phyloP scores from a whole-genome alignment of 23 tunicate genomes.

The Phallusia fumigata region DNA sequence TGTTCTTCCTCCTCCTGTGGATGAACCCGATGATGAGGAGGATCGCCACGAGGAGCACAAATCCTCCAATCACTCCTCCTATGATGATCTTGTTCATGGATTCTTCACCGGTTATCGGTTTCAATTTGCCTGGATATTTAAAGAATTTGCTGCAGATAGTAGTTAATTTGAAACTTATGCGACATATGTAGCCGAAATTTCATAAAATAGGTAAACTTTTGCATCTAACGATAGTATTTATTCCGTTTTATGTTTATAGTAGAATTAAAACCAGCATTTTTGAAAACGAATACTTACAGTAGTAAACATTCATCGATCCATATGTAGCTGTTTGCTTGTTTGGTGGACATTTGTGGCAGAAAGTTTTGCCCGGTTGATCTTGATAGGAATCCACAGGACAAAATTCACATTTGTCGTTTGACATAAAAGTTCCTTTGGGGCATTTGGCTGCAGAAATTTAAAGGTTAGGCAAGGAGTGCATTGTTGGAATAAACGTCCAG shows the following conservation, averaged over 20 bases:
- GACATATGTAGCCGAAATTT: too few relatives aligned
- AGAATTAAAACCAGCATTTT: too few relatives aligned
- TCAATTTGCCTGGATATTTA: not conserved
- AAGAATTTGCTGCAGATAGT: too few relatives aligned
- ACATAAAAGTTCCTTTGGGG: constrained; percentile 66
- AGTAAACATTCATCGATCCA: constrained; percentile 49
- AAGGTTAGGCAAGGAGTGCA: too few relatives aligned
- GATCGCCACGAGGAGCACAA: constrained; percentile 31
- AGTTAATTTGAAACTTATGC: too few relatives aligned
- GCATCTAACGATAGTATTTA: too few relatives aligned
- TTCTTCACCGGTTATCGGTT: not conserved
- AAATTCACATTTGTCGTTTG: constrained; percentile 57
- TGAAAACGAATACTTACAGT: constrained; percentile 73
- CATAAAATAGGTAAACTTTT: too few relatives aligned
- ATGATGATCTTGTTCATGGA: not conserved
- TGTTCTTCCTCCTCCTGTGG: constrained; percentile 28
- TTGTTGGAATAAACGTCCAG: not conserved
- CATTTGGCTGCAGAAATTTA: constrained; percentile 41
- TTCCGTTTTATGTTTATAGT: too few relatives aligned
- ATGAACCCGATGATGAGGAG: constrained; percentile 28
- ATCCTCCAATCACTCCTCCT: constrained; percentile 23
- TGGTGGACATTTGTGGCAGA: constrained; percentile 48
- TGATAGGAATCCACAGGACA: constrained; percentile 75
- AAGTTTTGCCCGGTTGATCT: constrained; percentile 29
- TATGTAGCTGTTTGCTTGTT: constrained; percentile 42